Percentiles rank a stretch among this genome's conserved stretches.
These are phyloP conservation scores for Tuta absoluta DNA, from an alignment of 2,888 invertebrate genomes.

Conservation along the genomic window DNA sequence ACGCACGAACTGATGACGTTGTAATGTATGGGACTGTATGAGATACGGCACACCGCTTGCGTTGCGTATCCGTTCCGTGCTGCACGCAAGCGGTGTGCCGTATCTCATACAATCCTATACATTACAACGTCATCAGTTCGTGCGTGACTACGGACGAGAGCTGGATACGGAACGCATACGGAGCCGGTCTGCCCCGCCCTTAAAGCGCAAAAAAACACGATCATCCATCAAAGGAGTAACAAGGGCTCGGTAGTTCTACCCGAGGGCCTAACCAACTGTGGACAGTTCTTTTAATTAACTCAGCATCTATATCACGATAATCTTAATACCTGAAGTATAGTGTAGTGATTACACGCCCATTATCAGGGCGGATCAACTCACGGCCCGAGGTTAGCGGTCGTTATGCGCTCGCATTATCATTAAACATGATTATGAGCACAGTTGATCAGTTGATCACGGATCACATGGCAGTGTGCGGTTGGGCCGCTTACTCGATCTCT, in stretches of 20 bases:
- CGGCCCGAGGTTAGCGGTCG: conserved; percentile 9
- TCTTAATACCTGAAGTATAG: neutral
- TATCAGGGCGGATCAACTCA: conserved; percentile 18
- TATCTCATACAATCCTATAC: too few relatives aligned
- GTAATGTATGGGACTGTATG: too few relatives aligned
- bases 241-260: neutral
- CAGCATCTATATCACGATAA: neutral
- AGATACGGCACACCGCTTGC: too few relatives aligned
- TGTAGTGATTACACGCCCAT: neutral
- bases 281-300: conserved; percentile 1
- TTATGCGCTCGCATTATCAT: conserved; percentile 17
- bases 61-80: too few relatives aligned
- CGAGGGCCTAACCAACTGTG: neutral
- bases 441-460: conserved; percentile 2
- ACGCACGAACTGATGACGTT: too few relatives aligned
- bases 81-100: too few relatives aligned
- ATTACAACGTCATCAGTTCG: too few relatives aligned
- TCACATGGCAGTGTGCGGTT: conserved; percentile 4
- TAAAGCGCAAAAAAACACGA: neutral
- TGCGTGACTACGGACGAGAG: too few relatives aligned
- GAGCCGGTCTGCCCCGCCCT: too few relatives aligned
- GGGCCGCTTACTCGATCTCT: conserved; percentile 4
- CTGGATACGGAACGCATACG: too few relatives aligned
- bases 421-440: neutral
- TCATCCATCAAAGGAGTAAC: neutral